These are phyloP conservation scores for Crotalus horridus DNA, from an alignment of 2,113 vertebrate genomes.

Conservation along the genomic window DNA sequence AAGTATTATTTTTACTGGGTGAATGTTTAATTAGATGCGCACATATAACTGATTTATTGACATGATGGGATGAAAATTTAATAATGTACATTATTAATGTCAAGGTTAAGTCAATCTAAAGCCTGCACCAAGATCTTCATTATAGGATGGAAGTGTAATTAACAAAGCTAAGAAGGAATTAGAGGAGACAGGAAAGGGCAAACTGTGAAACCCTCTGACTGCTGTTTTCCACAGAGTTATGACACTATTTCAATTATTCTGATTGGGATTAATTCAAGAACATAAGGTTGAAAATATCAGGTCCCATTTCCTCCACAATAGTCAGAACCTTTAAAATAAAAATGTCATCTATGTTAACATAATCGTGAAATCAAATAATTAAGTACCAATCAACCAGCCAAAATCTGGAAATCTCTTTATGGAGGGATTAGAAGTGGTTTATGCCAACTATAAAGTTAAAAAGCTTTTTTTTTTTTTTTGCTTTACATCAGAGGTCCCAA, in stretches of 20 bases:
- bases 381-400: neutral
- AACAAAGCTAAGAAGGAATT: constrained; percentile 9
- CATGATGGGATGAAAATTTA: constrained; percentile 48
- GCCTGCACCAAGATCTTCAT: constrained; percentile 35
- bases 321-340: neutral
- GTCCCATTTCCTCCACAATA: neutral
- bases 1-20: constrained; percentile 60
- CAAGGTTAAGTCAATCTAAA: constrained; percentile 44
- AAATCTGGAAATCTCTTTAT: neutral
- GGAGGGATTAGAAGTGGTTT: neutral
- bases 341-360: neutral
- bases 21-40: constrained; percentile 60
- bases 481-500: no score
- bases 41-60: constrained; percentile 54
- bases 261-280: neutral
- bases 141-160: constrained; percentile 12
- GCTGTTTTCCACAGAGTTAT: neutral
- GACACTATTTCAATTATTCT: neutral
- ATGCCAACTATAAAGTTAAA: neutral
- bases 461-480: neutral
- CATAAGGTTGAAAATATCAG: neutral
- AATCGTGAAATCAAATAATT: neutral
- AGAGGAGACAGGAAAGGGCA: constrained; percentile 12
- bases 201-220: neutral
- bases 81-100: constrained; percentile 53